These are phyloP conservation scores for Philotrypesis tridentata DNA, from an alignment of 1,140 invertebrate species.

Conservation along the genomic window DNA sequence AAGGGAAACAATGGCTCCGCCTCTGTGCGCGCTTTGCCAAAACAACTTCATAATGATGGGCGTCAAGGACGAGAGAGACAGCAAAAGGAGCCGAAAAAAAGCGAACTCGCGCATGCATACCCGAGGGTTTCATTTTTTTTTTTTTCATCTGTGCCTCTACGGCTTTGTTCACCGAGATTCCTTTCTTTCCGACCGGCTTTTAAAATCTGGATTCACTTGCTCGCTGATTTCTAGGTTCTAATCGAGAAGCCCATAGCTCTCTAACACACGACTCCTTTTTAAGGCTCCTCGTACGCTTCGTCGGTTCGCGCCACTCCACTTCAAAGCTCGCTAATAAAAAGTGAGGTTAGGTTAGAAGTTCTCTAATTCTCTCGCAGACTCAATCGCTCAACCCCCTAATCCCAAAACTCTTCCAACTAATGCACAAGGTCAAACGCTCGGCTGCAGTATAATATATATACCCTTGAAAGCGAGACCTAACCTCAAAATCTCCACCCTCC, in stretches of 20 bases:
- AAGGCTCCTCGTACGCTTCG: too few species aligned
- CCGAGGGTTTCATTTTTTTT: background rate
- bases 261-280: too few species aligned
- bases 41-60: conserved; percentile 30
- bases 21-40: conserved; percentile 10
- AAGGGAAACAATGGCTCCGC: background rate
- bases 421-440: too few species aligned
- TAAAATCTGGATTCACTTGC: too few species aligned
- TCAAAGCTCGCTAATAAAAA: background rate
- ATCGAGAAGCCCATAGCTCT: too few species aligned
- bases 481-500: background rate
- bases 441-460: too few species aligned
- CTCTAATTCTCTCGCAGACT: too few species aligned
- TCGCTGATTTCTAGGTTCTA: too few species aligned
- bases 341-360: too few species aligned
- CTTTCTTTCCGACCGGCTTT: background rate
- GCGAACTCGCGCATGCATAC: background rate
- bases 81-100: conserved; percentile 30
- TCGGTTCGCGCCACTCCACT: too few species aligned
- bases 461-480: background rate
- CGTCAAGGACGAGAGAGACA: conserved; percentile 40
- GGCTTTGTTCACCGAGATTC: background rate
- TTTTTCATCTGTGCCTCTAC: background rate
- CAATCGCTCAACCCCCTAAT: too few species aligned
- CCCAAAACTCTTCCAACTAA: too few species aligned